These are phyloP conservation scores for Alosa alosa DNA, from an alignment of 2,113 vertebrate species.

Conservation along the genomic window DNA sequence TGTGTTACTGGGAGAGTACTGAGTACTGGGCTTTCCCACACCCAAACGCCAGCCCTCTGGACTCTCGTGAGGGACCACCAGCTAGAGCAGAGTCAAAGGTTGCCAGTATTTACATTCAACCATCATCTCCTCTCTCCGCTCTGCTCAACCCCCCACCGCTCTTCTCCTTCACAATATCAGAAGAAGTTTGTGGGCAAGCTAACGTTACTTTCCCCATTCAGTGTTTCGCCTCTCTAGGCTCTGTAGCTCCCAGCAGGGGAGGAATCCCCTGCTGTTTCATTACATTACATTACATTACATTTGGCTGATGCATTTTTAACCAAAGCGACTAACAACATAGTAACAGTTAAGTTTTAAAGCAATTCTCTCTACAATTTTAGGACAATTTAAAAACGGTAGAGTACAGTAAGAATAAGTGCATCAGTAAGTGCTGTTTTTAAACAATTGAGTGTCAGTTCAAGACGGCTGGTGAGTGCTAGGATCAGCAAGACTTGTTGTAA, in stretches of 20 bases:
- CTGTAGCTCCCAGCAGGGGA: not conserved
- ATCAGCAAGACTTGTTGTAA: no score
- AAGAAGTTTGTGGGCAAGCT: not conserved
- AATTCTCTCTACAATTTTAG: no score
- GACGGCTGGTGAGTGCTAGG: no score
- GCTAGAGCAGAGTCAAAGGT: constrained; percentile 63
- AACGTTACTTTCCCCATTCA: not conserved
- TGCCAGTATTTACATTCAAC: constrained; percentile 66
- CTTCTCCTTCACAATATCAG: not conserved
- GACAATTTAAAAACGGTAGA: no score
- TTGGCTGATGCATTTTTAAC: no score
- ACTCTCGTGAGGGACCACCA: constrained; percentile 55
- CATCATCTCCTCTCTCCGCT: constrained; percentile 53
- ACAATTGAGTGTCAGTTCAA: no score
- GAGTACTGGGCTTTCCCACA: constrained; percentile 56
- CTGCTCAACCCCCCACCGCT: constrained; percentile 39
- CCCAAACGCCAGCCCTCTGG: constrained; percentile 36
- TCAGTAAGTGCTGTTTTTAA: no score
- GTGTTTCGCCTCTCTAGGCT: not conserved
- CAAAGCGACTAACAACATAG: no score
- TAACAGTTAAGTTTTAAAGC: no score
- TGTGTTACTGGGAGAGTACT: constrained; percentile 3
- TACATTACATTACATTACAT: no score
- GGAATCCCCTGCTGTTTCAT: not conserved
- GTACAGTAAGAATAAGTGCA: no score